Percentiles rank a stretch among this genome's conserved stretches.
phyloP scores from a whole-genome alignment of 92 coral and sea anemone genomes.

The Zoanthus sociatus region DNA sequence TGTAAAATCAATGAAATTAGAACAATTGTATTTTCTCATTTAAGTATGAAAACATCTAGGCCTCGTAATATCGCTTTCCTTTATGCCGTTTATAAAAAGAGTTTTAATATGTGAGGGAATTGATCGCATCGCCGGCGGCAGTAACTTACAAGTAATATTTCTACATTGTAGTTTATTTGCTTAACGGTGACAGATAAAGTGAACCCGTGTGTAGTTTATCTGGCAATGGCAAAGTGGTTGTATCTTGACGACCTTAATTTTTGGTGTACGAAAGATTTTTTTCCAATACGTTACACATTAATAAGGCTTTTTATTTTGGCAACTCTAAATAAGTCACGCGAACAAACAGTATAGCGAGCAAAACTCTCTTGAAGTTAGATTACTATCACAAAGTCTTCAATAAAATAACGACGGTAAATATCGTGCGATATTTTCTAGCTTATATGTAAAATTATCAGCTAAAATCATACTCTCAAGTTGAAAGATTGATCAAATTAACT shows the following conservation, averaged over 20 bases:
- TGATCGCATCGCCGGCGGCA: no score
- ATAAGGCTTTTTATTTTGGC: neutral
- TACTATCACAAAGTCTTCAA: neutral
- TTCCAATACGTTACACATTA: neutral
- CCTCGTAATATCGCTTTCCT: no score
- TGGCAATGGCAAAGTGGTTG: slow-evolving; percentile 16
- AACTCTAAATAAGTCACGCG: neutral
- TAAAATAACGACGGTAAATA: neutral
- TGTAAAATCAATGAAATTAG: no score
- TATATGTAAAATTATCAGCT: neutral
- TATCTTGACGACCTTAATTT: neutral
- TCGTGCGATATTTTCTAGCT: neutral
- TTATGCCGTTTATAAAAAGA: no score
- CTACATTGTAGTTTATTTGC: no score
- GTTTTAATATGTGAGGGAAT: no score
- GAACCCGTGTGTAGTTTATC: neutral
- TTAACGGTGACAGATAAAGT: neutral
- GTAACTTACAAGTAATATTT: no score
- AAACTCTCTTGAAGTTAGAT: neutral
- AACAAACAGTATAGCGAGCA: neutral
- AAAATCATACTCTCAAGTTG: neutral
- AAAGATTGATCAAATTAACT: neutral
- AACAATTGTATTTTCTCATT: no score
- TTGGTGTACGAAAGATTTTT: neutral
- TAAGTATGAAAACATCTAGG: no score